Evolutionary conservation across 2,888 invertebrate species (phyloP).

Genomic region (Noctuana brunneofusca): DNA sequence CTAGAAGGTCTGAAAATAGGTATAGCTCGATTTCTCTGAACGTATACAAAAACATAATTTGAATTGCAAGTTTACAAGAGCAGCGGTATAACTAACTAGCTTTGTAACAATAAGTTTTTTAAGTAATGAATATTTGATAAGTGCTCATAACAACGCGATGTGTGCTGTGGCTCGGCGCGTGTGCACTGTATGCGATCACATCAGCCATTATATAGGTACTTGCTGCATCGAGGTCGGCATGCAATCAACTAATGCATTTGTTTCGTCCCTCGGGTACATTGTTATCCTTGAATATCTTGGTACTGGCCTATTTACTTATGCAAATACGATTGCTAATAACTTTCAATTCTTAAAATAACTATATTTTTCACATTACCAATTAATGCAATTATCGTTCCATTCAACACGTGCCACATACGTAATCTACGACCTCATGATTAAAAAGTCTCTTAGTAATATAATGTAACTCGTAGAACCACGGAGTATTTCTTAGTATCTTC

Average conservation of each 20-base stretch:
- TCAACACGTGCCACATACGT: neutral
- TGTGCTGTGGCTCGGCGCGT: constrained; percentile 3
- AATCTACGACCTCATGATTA: neutral
- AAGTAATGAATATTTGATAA: constrained; percentile 28
- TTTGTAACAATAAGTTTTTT: constrained; percentile 18
- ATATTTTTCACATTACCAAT: constrained; percentile 12
- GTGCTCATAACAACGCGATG: constrained; percentile 16
- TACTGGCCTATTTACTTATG: constrained; percentile 12
- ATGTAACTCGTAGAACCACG: no score
- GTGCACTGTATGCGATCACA: constrained; percentile 11
- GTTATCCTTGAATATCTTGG: constrained; percentile 28
- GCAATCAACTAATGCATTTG: constrained; percentile 39
- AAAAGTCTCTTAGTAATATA: no score
- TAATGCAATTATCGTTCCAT: neutral
- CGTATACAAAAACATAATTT: constrained; percentile 11
- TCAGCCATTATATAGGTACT: constrained; percentile 23
- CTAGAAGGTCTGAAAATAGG: constrained; percentile 7
- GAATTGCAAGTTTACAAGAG: constrained; percentile 17
- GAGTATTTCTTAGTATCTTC: no score
- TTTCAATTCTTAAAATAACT: constrained; percentile 14
- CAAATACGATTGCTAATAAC: constrained; percentile 13
- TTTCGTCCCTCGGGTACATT: constrained; percentile 27
- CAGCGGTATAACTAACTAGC: neutral
- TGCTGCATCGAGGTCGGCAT: constrained; percentile 37
- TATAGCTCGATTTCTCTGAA: neutral